These are phyloP conservation scores for Nysson spinosus DNA, from an alignment of 2,888 invertebrate species.

Conservation along the genomic window DNA sequence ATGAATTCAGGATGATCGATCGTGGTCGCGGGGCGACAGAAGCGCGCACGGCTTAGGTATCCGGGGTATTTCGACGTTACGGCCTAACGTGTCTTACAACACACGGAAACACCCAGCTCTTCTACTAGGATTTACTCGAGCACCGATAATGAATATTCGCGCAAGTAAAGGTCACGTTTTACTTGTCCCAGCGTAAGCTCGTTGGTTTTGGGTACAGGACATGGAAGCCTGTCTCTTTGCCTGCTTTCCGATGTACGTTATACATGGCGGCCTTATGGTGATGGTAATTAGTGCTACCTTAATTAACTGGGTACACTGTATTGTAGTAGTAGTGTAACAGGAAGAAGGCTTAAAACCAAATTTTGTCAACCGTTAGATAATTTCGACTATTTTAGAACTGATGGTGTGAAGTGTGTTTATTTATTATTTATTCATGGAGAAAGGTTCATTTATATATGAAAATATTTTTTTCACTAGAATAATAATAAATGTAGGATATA, in stretches of 20 bases:
- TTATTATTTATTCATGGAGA: no score
- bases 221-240: neutral
- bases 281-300: no score
- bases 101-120: slow-evolving; percentile 10
- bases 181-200: neutral
- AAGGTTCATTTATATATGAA: no score
- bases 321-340: no score
- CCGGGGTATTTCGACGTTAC: neutral
- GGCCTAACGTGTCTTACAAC: neutral
- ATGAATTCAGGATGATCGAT: slow-evolving; percentile 32
- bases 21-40: slow-evolving; percentile 5
- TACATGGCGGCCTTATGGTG: no score
- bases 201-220: slow-evolving; percentile 8
- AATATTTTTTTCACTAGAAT: no score
- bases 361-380: no score
- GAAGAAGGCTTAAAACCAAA: no score
- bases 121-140: neutral
- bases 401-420: no score
- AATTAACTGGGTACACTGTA: no score
- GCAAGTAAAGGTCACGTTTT: neutral
- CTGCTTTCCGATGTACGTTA: neutral
- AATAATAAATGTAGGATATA: no score
- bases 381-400: no score
- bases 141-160: slow-evolving; percentile 5
- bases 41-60: slow-evolving; percentile 3